Base-by-base conservation (phyloP, 2,113 vertebrate species). In the Pachypanchax playfairii region DNA sequence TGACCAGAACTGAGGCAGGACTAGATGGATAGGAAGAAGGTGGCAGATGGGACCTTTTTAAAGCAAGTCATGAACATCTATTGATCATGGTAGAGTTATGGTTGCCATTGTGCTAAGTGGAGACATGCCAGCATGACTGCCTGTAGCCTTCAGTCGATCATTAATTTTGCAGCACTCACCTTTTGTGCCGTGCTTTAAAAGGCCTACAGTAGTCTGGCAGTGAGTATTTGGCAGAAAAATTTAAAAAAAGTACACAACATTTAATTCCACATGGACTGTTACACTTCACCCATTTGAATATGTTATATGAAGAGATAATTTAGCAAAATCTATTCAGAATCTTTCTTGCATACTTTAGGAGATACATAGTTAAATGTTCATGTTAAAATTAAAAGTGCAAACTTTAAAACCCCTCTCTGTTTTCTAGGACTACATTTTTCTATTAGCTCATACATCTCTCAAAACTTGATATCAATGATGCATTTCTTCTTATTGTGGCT, bases 51-150 rank as follows among this genome's bases (percentile, higher is more conserved):
- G 67, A 74, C 65, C 77, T 73, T 79, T 87, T 85, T 75, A 82
- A 86, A 81, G 73, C 63, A 63, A 74, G 75, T 77, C 74, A 83
- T 81, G 81, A 83, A 52, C 63, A 56, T 39, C 73, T 89, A 90
- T 90, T 89, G 87, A 90, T 90, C 86, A 86, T 59, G 38, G 62
- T 75, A 74, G 68, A 86, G 67, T 78, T 82, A 77, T 70, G 36
- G 55, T 67, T 73, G 70, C 82, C 70, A 68, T 83, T 82, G 83
- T 84, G 63, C 70, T 73, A 82, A 71, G 71, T 75, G 63, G 66
- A 77, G 71, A 79, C 52, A 59, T 79, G 61, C 67, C 56, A 54
- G 51, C 59, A 49, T 56, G 50, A 62, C 67, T 67, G 57, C 59
- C 65, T 73, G 48, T 53, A 33, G 59, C 59, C 46, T 14, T 62